These are phyloP conservation scores for Caenorhabditis doughertyi DNA, from an alignment of 2,888 invertebrate genomes.

Conservation along the genomic window DNA sequence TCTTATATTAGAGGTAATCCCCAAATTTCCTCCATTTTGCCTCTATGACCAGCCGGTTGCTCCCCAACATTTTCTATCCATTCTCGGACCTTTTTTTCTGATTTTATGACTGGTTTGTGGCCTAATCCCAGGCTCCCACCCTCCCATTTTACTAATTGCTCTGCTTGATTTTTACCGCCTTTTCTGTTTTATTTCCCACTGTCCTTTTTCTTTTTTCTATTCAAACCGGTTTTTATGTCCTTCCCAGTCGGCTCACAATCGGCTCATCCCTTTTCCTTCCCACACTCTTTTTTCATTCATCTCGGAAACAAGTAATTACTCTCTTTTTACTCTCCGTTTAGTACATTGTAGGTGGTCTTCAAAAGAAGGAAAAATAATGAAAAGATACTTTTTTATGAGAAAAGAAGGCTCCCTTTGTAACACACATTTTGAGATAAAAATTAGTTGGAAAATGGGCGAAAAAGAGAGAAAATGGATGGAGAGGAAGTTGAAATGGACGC, in stretches of 20 bases:
- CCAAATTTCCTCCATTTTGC: neutral
- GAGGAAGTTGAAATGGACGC: slow-evolving; percentile 57
- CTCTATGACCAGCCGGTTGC: slow-evolving; percentile 12
- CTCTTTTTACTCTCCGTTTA: slow-evolving; percentile 20
- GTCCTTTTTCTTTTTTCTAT: slow-evolving; percentile 15
- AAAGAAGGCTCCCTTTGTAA: slow-evolving; percentile 19
- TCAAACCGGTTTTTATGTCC: slow-evolving; percentile 40
- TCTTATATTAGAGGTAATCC: neutral
- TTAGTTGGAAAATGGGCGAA: neutral
- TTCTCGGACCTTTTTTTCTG: neutral
- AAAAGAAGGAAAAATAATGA: slow-evolving; percentile 21
- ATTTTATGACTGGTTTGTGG: slow-evolving; percentile 12
- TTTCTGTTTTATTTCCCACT: slow-evolving; percentile 24
- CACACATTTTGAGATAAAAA: slow-evolving; percentile 17
- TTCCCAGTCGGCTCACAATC: slow-evolving; percentile 7
- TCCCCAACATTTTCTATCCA: neutral
- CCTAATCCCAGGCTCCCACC: slow-evolving; percentile 13
- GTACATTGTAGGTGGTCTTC: slow-evolving; percentile 21
- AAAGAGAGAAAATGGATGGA: slow-evolving; percentile 6
- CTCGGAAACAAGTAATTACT: slow-evolving; percentile 45
- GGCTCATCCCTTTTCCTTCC: slow-evolving; percentile 50
- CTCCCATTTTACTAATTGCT: slow-evolving; percentile 40
- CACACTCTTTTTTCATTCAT: slow-evolving; percentile 29
- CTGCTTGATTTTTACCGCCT: slow-evolving; percentile 45
- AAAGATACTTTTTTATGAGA: slow-evolving; percentile 35